Base-by-base conservation (phyloP, 2,113 vertebrate genomes). In the Rhinoderma darwinii region DNA sequence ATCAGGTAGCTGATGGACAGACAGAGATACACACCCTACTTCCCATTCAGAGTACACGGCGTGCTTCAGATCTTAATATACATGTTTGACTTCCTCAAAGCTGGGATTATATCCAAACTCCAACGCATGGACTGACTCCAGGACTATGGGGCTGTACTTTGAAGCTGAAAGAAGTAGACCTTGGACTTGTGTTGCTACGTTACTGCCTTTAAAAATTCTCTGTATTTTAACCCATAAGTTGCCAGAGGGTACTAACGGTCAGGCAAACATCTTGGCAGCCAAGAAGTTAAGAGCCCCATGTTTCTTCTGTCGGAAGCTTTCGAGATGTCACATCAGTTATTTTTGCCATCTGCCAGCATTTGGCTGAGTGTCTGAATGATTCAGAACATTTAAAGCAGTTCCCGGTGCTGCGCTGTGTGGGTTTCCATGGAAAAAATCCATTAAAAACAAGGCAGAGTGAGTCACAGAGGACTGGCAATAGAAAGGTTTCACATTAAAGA, bases 401-500 rank as follows among this genome's bases (percentile, higher is more conserved):
- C 15, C 86, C 22, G 32, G 91, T 90, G 90, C 78, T 87, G 90
- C 91, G 90, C 90, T 88, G 91, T 88, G 88, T 92, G 91, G 91
- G 91, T 91, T 93, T 92, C 90, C 91, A 92, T 92, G 92, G 92
- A 92, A 93, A 93, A 91, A 91, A 90, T 92, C 91, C 90, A 92
- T 89, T 88, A 89, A 92, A 93, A 93, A 93, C 89, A 92, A 92
- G 91, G 88, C 88, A 90, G 88, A 91, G 90, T 93, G 92, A 93
- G 90, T 93, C 92, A 92, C 90, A 90, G 86, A 83, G 89, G 89
- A 89, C 88, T 92, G 90, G 90, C 92, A 92, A 91, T 20, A 82
- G 79, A 82, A 87, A 75, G 41, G 79, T 44, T 75, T 80, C 79
- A 87, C 68, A 82, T 86, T 82, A 82, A 73, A 87, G 86, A 80